phyloP scores from a whole-genome alignment of 2,888 invertebrate genomes.

The Xestia sexstrigata region DNA sequence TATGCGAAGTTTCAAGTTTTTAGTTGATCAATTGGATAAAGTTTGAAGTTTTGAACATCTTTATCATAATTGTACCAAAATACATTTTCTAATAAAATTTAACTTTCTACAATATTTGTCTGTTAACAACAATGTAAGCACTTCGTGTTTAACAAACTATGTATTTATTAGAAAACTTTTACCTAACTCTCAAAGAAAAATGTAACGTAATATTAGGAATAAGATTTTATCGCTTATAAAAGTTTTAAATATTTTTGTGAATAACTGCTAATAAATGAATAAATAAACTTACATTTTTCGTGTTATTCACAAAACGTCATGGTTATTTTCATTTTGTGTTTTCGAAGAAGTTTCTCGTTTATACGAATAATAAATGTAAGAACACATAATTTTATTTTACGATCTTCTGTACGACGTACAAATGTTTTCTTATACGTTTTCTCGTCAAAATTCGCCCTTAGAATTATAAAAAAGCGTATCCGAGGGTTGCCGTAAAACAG shows the following conservation, averaged over 20 bases:
- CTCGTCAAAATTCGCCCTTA: slow-evolving; percentile 71
- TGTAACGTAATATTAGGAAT: not conserved
- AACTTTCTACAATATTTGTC: slow-evolving; percentile 24
- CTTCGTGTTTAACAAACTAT: slow-evolving; percentile 18
- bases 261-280: not conserved
- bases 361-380: slow-evolving; percentile 33
- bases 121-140: slow-evolving; percentile 1
- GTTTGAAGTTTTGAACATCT: slow-evolving; percentile 30
- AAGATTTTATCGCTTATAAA: not conserved
- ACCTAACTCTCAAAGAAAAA: not conserved
- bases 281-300: not conserved
- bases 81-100: slow-evolving; percentile 33
- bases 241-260: not conserved
- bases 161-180: slow-evolving; percentile 30
- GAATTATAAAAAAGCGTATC: slow-evolving; percentile 75
- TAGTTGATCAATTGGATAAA: slow-evolving; percentile 53
- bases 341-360: not conserved
- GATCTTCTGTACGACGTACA: slow-evolving; percentile 66
- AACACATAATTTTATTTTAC: slow-evolving; percentile 70
- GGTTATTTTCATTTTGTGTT: slow-evolving; percentile 16
- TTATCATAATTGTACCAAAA: slow-evolving; percentile 22
- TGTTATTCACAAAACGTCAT: slow-evolving; percentile 8
- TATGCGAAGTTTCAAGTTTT: slow-evolving; percentile 26
- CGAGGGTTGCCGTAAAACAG: slow-evolving; percentile 74
- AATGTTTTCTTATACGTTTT: slow-evolving; percentile 75